Conservation (phyloP, 2,888 invertebrate genomes). For the Cataglyphis livida region DNA sequence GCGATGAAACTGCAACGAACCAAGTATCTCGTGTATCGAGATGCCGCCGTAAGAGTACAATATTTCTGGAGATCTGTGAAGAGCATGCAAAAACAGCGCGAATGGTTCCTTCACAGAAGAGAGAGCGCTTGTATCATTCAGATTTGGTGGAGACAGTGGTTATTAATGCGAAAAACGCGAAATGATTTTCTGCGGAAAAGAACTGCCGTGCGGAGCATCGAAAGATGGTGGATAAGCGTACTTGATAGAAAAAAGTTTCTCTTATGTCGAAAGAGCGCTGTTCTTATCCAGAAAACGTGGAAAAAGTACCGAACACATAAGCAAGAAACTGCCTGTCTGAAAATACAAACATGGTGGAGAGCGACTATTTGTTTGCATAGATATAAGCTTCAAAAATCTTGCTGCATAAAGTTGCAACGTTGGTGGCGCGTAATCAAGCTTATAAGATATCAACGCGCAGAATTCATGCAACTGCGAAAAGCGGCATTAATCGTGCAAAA, state of each 20-base stretch:
- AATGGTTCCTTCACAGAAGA: slow-evolving; percentile 81
- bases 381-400: slow-evolving; percentile 62
- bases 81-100: slow-evolving; percentile 83
- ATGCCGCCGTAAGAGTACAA: slow-evolving; percentile 78
- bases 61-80: slow-evolving; percentile 83
- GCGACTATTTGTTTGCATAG: slow-evolving; percentile 49
- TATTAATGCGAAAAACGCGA: slow-evolving; percentile 83
- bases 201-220: slow-evolving; percentile 77
- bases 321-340: slow-evolving; percentile 57
- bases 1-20: slow-evolving; percentile 77
- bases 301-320: neutral
- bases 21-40: slow-evolving; percentile 79
- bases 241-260: slow-evolving; percentile 42
- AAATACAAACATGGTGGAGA: slow-evolving; percentile 79
- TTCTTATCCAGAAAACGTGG: slow-evolving; percentile 42
- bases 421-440: slow-evolving; percentile 32
- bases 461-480: slow-evolving; percentile 11
- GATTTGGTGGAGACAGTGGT: slow-evolving; percentile 84
- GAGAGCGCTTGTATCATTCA: slow-evolving; percentile 84
- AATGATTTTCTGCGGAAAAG: slow-evolving; percentile 82
- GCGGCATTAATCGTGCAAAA: neutral
- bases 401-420: slow-evolving; percentile 27
- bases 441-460: neutral
- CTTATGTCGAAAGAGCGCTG: neutral
- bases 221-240: slow-evolving; percentile 46